Evolutionary conservation across 92 coral and sea anemone genomes (phyloP).

Genomic region (Heliopora coerulea): DNA sequence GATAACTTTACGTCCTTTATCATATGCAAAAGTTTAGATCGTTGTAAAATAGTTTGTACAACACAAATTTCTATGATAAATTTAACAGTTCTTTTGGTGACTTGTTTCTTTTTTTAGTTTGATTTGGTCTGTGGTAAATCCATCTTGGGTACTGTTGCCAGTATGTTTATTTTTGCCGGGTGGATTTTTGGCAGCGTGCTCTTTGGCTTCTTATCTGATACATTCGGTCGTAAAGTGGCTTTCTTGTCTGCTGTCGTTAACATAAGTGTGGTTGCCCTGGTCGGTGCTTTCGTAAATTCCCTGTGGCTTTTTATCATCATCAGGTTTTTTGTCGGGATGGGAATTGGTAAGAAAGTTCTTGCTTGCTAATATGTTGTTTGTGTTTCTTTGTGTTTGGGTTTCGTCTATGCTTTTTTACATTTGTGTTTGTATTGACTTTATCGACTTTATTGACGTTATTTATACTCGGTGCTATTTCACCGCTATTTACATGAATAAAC

Average conservation of each 20-base stretch:
- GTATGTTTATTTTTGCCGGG: constrained; percentile 60
- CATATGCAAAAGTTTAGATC: no score
- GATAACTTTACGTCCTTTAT: no score
- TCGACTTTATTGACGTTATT: no score
- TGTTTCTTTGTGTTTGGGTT: no score
- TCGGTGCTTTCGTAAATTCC: constrained; percentile 54
- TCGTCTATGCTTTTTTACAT: no score
- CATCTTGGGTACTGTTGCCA: constrained; percentile 51
- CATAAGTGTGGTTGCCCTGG: constrained; percentile 55
- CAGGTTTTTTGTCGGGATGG: constrained; percentile 56
- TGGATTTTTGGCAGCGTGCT: constrained; percentile 57
- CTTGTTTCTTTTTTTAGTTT: constrained; percentile 36
- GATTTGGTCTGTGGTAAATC: constrained; percentile 58
- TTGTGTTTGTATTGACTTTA: no score
- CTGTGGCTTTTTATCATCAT: constrained; percentile 57
- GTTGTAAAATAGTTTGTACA: background rate
- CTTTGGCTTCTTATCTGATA: constrained; percentile 65
- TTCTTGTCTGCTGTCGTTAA: constrained; percentile 50
- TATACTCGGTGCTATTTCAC: no score
- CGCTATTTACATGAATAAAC: no score
- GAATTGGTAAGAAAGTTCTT: constrained; percentile 68
- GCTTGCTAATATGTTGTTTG: no score
- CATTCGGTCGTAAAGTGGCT: constrained; percentile 64
- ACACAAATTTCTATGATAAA: background rate
- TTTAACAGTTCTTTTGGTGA: background rate